Evolutionary conservation across 2,113 vertebrate genomes (phyloP), one percentile per base, ranked within the genome.

Genomic region (Neopipo cinnamomea): DNA sequence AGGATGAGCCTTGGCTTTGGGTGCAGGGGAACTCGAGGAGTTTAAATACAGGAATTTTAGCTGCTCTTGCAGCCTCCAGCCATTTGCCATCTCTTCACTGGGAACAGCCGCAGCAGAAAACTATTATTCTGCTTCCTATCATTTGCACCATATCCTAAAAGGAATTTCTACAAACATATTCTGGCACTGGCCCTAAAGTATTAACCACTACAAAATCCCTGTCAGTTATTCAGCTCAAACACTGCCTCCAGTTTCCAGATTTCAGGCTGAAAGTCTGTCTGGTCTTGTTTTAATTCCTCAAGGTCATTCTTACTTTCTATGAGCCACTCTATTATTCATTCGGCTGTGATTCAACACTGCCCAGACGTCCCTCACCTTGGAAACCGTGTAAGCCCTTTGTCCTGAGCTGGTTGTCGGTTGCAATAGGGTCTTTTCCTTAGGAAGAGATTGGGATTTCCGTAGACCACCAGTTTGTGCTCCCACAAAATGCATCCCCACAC

Each of bases 261-360:
- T 88, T 79, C 42, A 84, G 75, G 28, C 67, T 88, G 21, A 56
- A 47, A 82, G 41, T 73, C 41, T 30, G 49, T 68, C 62, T 47
- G n/a, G 37, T 86, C 72, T 81, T 93, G 75, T 49, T 92, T 88
- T 77, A 93, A 92, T 78, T 91, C 75, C 68, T 93, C 39, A 91
- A 81, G 86, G 91, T 86, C 6, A 78, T 74, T 95, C 92, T 87
- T 72, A 80, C 52, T 63, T 89, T 86, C 88, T 86, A 0, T 41
- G 33, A 81, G 65, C 67, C 33, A 55, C 42, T 86, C 72, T 4
- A 59, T 95, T 77, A 89, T 81, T 92, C 47, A 67, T 92, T 61
- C 1, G 3, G 14, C 49, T 53, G 56, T 71, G 92, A 92, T 77
- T 96, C 88, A 96, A 11, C 14, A 66, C 46, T 58, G 35, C 35